phyloP scores from a whole-genome alignment of 2,113 vertebrate species.

The Egretta garzetta region DNA sequence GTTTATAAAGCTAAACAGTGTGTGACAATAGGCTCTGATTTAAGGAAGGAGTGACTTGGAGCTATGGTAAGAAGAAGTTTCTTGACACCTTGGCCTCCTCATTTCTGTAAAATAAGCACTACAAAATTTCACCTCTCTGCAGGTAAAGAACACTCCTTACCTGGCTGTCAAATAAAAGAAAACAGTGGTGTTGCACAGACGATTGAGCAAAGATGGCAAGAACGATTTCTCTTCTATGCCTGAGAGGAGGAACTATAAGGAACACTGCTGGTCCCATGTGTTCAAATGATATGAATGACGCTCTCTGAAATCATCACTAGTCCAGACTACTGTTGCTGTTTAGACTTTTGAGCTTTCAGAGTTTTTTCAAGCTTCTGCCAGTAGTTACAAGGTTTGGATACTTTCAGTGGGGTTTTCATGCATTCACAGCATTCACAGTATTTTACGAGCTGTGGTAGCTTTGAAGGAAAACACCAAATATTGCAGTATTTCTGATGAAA shows the following conservation, averaged over 20 bases:
- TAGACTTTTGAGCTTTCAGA: not conserved
- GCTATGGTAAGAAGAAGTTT: not conserved
- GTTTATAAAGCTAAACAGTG: not conserved
- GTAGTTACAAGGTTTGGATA: not conserved
- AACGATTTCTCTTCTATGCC: not conserved
- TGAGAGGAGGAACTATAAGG: not conserved
- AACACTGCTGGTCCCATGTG: not conserved
- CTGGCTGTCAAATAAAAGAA: not conserved
- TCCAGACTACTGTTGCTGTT: not conserved
- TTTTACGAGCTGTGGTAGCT: not conserved
- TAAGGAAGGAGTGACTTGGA: not conserved
- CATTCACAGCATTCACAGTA: not conserved
- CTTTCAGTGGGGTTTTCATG: not conserved
- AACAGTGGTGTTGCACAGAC: not conserved
- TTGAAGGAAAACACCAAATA: not conserved
- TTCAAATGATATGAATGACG: not conserved
- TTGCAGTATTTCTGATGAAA: not conserved
- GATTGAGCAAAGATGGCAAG: not conserved
- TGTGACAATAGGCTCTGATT: not conserved
- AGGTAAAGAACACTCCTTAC: not conserved
- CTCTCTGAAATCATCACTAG: not conserved
- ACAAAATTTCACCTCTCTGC: not conserved
- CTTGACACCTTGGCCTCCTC: not conserved
- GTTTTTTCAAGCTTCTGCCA: not conserved
- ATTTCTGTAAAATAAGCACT: not conserved